Percentiles rank a stretch among this genome's conserved stretches.
Conservation (phyloP, 2,113 vertebrate genomes). For the Synodontis membranacea region DNA sequence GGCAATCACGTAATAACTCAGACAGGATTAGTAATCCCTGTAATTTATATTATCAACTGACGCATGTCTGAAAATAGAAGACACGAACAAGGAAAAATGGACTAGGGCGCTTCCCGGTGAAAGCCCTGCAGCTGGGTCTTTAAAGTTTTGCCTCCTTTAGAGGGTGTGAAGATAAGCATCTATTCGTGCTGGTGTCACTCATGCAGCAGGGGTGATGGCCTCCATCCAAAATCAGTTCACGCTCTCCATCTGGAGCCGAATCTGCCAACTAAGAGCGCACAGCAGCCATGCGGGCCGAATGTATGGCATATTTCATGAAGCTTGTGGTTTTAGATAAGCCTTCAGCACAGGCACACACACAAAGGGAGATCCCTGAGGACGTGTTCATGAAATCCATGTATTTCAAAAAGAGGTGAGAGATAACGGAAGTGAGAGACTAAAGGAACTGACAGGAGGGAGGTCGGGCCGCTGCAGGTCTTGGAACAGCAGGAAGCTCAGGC, state of each 20-base stretch:
- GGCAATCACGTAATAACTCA: background rate
- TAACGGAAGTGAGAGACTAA: constrained; percentile 51
- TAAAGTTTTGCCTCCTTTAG: constrained; percentile 29
- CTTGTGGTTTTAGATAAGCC: constrained; percentile 9
- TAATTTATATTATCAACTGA: background rate
- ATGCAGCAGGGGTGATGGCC: constrained; percentile 55
- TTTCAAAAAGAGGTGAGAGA: constrained; percentile 37
- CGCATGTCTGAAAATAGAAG: background rate
- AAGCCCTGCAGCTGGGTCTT: background rate
- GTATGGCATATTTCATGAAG: background rate
- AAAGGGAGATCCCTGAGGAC: constrained; percentile 24
- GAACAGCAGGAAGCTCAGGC: constrained; percentile 50
- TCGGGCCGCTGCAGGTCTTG: constrained; percentile 44
- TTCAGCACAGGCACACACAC: background rate
- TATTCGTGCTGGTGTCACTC: constrained; percentile 67
- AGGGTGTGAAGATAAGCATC: constrained; percentile 56
- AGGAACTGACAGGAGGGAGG: constrained; percentile 18
- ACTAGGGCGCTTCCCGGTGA: background rate
- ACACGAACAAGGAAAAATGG: background rate
- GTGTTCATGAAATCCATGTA: constrained; percentile 1
- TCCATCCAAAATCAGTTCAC: constrained; percentile 63
- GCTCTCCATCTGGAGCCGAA: constrained; percentile 68
- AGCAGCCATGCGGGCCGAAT: background rate
- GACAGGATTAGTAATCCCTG: background rate
- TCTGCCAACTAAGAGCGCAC: constrained; percentile 17